Conservation (phyloP, 2,113 vertebrate species). For the Thamnaconus septentrionalis region DNA sequence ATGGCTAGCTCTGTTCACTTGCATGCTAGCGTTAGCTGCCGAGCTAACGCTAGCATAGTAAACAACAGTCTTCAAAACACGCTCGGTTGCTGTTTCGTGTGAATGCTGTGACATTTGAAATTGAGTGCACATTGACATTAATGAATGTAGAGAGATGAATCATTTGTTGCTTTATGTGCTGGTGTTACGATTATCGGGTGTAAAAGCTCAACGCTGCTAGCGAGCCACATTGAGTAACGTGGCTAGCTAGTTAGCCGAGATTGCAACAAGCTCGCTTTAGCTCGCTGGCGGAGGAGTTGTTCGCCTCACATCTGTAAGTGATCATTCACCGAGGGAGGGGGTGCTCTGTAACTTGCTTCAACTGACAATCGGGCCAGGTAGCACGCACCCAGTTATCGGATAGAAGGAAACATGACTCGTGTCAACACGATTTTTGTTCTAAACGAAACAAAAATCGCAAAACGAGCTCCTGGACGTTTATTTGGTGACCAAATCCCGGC, state of each 20-base stretch:
- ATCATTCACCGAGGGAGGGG: constrained; percentile 61
- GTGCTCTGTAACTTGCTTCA: constrained; percentile 43
- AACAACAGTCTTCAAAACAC: constrained; percentile 50
- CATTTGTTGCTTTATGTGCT: constrained; percentile 18
- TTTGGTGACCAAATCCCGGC: constrained; percentile 75
- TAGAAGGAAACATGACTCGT: too few relatives aligned
- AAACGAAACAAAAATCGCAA: too few relatives aligned
- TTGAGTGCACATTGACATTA: constrained; percentile 17
- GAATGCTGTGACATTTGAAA: constrained; percentile 23
- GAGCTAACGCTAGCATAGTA: constrained; percentile 70
- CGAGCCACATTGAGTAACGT: constrained; percentile 66
- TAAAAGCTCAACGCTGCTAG: constrained; percentile 50
- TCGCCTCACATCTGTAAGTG: constrained; percentile 77
- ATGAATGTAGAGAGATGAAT: constrained; percentile 10
- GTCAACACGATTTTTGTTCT: too few relatives aligned
- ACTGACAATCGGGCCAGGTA: constrained; percentile 44
- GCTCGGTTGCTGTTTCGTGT: constrained; percentile 35
- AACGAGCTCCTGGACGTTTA: constrained; percentile 31
- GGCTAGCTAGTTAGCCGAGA: constrained; percentile 64
- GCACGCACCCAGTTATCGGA: constrained; percentile 22
- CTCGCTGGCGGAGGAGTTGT: constrained; percentile 46
- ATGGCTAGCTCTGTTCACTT: constrained; percentile 66
- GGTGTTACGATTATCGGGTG: constrained; percentile 21
- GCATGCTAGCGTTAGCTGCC: constrained; percentile 67
- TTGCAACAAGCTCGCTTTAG: constrained; percentile 52